phyloP scores from a whole-genome alignment of 37 sponge, comb jelly and placozoan species.

The Beroe forskalii region DNA sequence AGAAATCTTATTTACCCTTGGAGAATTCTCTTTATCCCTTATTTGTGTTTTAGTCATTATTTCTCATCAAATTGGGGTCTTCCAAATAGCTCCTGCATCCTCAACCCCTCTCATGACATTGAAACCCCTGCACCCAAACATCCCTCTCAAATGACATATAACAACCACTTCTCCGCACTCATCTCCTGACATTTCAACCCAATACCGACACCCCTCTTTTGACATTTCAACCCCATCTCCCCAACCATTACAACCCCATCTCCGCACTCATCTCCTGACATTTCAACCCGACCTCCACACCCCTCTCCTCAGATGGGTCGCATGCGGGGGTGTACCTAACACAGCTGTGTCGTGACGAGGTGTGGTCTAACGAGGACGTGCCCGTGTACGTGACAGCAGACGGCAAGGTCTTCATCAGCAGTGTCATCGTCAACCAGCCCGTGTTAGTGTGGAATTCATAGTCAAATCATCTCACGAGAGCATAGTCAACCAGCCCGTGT shows the following conservation, averaged over 20 bases:
- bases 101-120: no score
- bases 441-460: constrained; percentile 16
- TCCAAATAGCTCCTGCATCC: no score
- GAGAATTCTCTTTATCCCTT: no score
- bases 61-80: no score
- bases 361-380: constrained; percentile 46
- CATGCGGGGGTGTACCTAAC: constrained; percentile 53
- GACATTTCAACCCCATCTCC: background rate
- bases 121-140: background rate
- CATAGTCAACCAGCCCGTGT: background rate
- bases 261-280: background rate
- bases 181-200: no score
- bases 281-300: background rate
- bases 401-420: constrained; percentile 60
- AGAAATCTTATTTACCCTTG: no score
- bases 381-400: constrained; percentile 51
- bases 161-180: background rate
- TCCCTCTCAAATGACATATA: background rate
- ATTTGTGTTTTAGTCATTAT: no score
- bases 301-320: constrained; percentile 32
- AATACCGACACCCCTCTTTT: background rate
- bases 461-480: background rate
- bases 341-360: constrained; percentile 29
- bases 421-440: constrained; percentile 63
- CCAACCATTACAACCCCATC: background rate